Conservation (phyloP, 2,113 vertebrate genomes). For the Copsychus sechellarum region DNA sequence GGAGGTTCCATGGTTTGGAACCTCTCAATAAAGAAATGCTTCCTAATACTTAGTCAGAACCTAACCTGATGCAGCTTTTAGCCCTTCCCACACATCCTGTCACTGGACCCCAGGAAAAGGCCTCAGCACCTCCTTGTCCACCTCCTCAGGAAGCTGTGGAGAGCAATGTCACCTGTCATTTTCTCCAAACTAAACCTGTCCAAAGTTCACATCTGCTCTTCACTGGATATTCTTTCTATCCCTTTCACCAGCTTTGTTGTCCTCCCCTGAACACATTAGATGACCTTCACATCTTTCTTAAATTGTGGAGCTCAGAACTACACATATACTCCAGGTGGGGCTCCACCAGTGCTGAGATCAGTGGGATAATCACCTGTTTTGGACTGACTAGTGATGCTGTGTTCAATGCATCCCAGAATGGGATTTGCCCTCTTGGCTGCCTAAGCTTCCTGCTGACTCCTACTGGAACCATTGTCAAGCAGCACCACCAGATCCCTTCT, state of each 20-base stretch:
- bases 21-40: rapidly evolving
- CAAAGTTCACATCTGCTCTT: neutral
- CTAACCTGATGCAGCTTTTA: neutral
- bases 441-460: neutral
- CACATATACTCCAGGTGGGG: neutral
- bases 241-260: neutral
- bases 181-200: neutral
- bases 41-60: neutral
- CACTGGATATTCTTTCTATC: neutral
- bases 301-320: neutral
- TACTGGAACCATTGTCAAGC: neutral
- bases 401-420: neutral
- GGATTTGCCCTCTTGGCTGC: neutral
- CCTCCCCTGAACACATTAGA: neutral
- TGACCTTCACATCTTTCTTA: neutral
- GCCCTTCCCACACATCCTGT: neutral
- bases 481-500: neutral
- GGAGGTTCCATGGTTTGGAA: neutral
- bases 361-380: neutral
- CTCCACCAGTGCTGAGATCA: neutral
- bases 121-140: neutral
- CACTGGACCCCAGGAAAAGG: neutral
- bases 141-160: neutral
- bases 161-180: neutral
- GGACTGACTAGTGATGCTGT: neutral